Conservation (phyloP, 2,888 invertebrate genomes). For the Orthonevra nobilis region DNA sequence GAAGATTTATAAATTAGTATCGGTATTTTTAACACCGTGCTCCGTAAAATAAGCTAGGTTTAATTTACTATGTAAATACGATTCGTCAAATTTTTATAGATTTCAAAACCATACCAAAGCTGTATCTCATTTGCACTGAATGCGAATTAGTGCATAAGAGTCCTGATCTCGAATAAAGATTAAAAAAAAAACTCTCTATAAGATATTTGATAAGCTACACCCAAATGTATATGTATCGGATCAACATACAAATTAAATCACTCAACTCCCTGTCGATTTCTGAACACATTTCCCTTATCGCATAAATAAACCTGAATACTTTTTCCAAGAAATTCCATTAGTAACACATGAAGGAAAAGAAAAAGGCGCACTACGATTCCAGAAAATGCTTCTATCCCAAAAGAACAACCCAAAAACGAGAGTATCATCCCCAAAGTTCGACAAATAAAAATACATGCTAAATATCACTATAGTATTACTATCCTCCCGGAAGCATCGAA, state of each 20-base stretch:
- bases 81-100: too few species aligned
- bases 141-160: too few species aligned
- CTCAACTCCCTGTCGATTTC: constrained; percentile 10
- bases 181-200: too few species aligned
- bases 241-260: constrained; percentile 18
- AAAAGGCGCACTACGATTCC: neutral
- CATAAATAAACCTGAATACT: constrained; percentile 13
- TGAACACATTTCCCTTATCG: too few species aligned
- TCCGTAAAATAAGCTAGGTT: too few species aligned
- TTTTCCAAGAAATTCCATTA: constrained; percentile 32
- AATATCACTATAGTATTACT: constrained; percentile 16
- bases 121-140: too few species aligned
- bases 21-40: too few species aligned
- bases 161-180: too few species aligned
- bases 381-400: constrained; percentile 1
- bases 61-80: constrained; percentile 22
- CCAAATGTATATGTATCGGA: neutral
- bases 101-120: too few species aligned
- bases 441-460: constrained; percentile 34
- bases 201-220: too few species aligned
- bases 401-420: neutral
- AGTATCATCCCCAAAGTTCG: neutral
- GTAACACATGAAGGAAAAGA: neutral
- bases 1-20: too few species aligned
- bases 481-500: constrained; percentile 15